phyloP scores from a whole-genome alignment of 2,888 invertebrate genomes.

The Polietes domitor region DNA sequence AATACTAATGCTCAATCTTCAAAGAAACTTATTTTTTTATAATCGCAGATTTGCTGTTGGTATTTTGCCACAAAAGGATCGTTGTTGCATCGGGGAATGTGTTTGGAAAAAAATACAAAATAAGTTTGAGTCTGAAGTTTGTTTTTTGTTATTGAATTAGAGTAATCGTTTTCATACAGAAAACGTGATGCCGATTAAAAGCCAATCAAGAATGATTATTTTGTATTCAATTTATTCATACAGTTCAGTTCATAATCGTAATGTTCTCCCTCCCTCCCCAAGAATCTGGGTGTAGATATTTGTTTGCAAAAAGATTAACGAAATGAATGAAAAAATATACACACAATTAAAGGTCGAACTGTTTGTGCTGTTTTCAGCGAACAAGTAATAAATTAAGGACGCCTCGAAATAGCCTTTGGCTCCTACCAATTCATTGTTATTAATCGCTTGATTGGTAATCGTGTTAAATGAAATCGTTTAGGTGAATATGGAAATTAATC shows the following conservation, averaged over 20 bases:
- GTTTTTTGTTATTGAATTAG: not conserved
- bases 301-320: not conserved
- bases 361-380: no score
- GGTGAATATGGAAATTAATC: no score
- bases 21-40: slow-evolving; percentile 18
- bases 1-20: not conserved
- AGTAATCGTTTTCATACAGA: not conserved
- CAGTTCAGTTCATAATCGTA: not conserved
- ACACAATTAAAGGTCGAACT: not conserved
- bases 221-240: not conserved
- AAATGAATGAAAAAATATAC: not conserved
- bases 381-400: no score
- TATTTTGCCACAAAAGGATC: slow-evolving; percentile 22
- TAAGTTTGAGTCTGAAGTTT: not conserved
- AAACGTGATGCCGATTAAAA: slow-evolving; percentile 22
- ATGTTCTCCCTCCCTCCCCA: not conserved
- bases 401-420: no score
- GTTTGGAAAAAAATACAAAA: not conserved
- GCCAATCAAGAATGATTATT: slow-evolving; percentile 14
- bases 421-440: no score
- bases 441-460: no score
- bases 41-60: slow-evolving; percentile 4
- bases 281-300: not conserved
- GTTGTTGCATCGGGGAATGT: not conserved
- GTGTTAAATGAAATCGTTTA: no score